Conservation (phyloP, 2,113 vertebrate genomes). For the Heterotilapia buettikoferi region DNA sequence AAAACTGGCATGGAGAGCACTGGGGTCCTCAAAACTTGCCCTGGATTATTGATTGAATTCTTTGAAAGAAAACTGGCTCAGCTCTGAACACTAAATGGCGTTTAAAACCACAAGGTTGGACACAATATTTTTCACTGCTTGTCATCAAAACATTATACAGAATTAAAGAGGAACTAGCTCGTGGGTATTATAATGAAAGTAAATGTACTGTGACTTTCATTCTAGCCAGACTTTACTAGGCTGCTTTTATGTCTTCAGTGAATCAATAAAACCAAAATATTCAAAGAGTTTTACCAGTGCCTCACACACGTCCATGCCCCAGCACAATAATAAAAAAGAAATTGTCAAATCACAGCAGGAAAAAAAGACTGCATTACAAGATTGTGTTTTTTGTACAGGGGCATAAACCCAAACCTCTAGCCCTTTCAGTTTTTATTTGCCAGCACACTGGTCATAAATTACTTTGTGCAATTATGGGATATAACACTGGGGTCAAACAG, state of each 20-base stretch:
- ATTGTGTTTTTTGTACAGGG: constrained; percentile 6
- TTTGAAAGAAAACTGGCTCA: neutral
- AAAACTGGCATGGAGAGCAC: neutral
- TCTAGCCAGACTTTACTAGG: neutral
- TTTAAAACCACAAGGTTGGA: neutral
- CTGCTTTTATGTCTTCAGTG: neutral
- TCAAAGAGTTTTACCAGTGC: neutral
- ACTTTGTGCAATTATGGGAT: constrained; percentile 39
- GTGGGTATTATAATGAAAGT: neutral
- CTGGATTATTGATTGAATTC: constrained; percentile 1
- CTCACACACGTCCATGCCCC: rapidly evolving
- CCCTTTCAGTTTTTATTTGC: neutral
- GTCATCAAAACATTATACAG: neutral
- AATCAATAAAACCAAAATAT: neutral
- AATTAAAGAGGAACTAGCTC: neutral
- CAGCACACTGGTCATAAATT: constrained; percentile 25
- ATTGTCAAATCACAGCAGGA: neutral
- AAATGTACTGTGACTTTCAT: neutral
- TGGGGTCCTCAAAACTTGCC: neutral
- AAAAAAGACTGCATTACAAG: neutral
- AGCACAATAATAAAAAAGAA: neutral
- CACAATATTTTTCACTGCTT: neutral
- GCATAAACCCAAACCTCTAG: neutral
- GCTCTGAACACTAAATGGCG: neutral
- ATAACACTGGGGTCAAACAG: constrained; percentile 36